Conservation (phyloP, 2,797 vertebrate species). For the Diplodus puntazzo region DNA sequence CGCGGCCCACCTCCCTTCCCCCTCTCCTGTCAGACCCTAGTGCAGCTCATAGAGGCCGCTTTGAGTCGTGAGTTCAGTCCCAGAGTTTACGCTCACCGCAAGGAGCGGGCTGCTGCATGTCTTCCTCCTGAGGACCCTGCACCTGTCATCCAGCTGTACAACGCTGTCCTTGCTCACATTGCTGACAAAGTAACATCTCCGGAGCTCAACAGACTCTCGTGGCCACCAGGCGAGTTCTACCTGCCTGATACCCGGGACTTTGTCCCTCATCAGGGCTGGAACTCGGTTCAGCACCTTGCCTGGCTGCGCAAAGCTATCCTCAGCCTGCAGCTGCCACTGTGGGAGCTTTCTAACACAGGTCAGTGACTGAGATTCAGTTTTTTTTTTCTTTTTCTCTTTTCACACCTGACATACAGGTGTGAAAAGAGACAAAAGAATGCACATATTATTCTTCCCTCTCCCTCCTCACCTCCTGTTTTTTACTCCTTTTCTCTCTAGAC, state of each 20-base stretch:
- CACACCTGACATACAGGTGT: not conserved
- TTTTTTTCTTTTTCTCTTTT: not conserved
- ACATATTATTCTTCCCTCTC: not conserved
- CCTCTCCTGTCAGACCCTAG: constrained; percentile 89
- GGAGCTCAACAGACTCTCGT: constrained; percentile 88
- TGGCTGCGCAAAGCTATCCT: constrained; percentile 92
- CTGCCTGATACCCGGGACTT: constrained; percentile 80
- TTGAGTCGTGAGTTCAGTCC: constrained; percentile 88
- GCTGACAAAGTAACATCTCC: constrained; percentile 86
- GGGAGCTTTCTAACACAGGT: constrained; percentile 87
- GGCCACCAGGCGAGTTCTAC: constrained; percentile 92
- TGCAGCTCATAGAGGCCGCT: constrained; percentile 89
- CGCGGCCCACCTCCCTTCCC: constrained; percentile 80
- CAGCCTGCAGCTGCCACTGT: constrained; percentile 91
- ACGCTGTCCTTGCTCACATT: constrained; percentile 88
- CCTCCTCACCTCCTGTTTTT: not conserved
- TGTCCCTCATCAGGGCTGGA: constrained; percentile 93
- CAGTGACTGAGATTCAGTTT: not conserved
- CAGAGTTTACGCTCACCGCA: constrained; percentile 87
- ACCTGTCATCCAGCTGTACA: constrained; percentile 90
- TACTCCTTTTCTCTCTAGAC: constrained; percentile 74
- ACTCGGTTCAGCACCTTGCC: constrained; percentile 86
- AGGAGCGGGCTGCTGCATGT: constrained; percentile 80
- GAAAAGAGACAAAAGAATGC: not conserved
- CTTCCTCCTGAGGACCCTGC: constrained; percentile 88